Evolutionary conservation across 2,797 vertebrate species (phyloP), one percentile per base, ranked within the genome.

Genomic region (Uromys caudimaculatus): DNA sequence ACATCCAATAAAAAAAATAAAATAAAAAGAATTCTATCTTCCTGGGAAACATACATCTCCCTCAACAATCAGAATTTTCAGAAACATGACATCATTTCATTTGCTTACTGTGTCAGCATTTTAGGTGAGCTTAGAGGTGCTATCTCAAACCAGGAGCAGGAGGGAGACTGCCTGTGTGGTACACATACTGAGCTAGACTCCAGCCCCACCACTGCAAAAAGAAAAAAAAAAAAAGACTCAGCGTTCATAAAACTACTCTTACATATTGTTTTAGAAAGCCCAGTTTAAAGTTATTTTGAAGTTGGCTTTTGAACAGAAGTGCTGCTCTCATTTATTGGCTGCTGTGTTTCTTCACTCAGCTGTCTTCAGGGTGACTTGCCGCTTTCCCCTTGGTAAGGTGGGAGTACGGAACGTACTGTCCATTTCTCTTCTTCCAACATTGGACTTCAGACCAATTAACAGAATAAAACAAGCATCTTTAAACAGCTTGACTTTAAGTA

Each of bases 381-480:
- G 79, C 91, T 91, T 38, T 77, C 6, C 64, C 82, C 41, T 76
- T 89, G 84, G 54, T 96, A 89, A 89, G 41, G 52, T 27, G 91
- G 85, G 90, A 89, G 85, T 54, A 2, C 89, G 86, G 96, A 94
- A 96, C 96, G 90, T 54, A 27, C 75, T 92, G 97, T 97, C 71
- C 83, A 29, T 29, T 71, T 86, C 89, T 91, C 71, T 95, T 95
- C 69, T 91, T 93, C 89, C 91, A 94, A 14, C 16, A 0, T 17
- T 87, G 82, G 67, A 47, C 75, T 91, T 92, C 91, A 91, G 58
- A 78, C 91, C 94, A 92, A 96, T 97, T 92, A 96, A 84, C 82
- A 91, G 91, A 92, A 50, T 56, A 89, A 94, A 93, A 73, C 76
- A 47, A 91, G 62, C 60, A 82, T 95, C 93, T 95, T 94, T 96